These are phyloP conservation scores for Ypsolopha sequella DNA, from an alignment of 2,888 invertebrate species.

Conservation along the genomic window DNA sequence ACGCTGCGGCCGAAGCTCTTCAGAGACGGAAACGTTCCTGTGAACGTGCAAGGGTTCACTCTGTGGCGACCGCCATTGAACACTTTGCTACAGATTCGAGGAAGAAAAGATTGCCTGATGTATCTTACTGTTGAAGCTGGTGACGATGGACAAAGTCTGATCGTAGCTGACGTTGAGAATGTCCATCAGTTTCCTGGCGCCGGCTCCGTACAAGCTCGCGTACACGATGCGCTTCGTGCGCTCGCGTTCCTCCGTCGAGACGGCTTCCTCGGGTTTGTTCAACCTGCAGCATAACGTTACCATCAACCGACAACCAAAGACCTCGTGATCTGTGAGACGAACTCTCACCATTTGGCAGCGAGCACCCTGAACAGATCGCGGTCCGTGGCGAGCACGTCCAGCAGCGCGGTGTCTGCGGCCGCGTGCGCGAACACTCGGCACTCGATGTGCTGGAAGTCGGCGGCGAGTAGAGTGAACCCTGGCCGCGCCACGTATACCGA, in stretches of 20 bases:
- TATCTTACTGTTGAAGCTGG: constrained; percentile 47
- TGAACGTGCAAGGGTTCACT: not conserved
- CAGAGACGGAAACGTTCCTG: constrained; percentile 54
- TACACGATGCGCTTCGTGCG: constrained; percentile 64
- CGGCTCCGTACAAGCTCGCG: constrained; percentile 64
- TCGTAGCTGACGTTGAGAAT: constrained; percentile 37
- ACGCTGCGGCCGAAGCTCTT: constrained; percentile 37
- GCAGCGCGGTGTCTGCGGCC: constrained; percentile 37
- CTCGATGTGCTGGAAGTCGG: constrained; percentile 64
- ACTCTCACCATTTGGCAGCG: constrained; percentile 42
- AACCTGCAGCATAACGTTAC: constrained; percentile 25
- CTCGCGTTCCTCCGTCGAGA: constrained; percentile 42
- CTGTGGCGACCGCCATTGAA: not conserved
- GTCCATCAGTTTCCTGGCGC: constrained; percentile 44
- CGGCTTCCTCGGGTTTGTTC: constrained; percentile 23
- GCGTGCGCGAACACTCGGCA: constrained; percentile 58
- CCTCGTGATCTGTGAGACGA: too few relatives aligned
- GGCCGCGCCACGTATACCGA: constrained; percentile 37
- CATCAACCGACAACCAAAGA: too few relatives aligned
- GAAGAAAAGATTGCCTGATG: too few relatives aligned
- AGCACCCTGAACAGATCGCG: constrained; percentile 49
- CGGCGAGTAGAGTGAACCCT: constrained; percentile 38
- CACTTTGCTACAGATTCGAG: not conserved
- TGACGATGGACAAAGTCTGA: constrained; percentile 33
- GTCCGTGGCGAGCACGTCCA: constrained; percentile 22